Percentiles rank a stretch among this genome's conserved stretches.
phyloP scores from a whole-genome alignment of 2,113 vertebrate genomes.

The Hydrochoerus hydrochaeris region DNA sequence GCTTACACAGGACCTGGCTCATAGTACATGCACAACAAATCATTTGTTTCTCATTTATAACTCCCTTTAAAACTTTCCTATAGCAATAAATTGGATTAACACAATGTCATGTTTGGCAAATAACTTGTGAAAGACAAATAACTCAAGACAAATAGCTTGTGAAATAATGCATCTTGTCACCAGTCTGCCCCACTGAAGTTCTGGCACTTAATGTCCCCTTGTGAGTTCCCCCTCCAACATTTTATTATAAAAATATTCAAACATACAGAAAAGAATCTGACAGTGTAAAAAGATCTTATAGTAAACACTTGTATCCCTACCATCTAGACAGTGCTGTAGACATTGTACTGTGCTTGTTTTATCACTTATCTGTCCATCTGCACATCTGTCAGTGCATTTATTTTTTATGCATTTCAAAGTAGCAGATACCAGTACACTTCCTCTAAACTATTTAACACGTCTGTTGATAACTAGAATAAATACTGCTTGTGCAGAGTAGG shows the following conservation, averaged over 20 bases:
- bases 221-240: neutral
- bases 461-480: neutral
- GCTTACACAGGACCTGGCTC: neutral
- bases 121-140: neutral
- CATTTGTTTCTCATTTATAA: slow-evolving; percentile 12
- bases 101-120: neutral
- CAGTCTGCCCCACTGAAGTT: neutral
- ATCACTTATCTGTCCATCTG: neutral
- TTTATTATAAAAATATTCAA: slow-evolving; percentile 40
- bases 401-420: slow-evolving; percentile 31
- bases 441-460: neutral
- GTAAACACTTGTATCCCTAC: neutral
- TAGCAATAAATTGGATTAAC: slow-evolving; percentile 12
- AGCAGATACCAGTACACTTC: neutral
- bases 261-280: neutral
- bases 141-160: neutral
- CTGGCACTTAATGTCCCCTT: neutral
- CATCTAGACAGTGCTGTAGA: neutral
- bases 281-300: neutral
- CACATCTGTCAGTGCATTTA: neutral
- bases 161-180: neutral
- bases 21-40: neutral
- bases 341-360: neutral
- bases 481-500: neutral
- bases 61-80: slow-evolving; percentile 12